Evolutionary conservation across 2,888 invertebrate species (phyloP), one percentile per base, ranked within the genome.

Genomic region (Saturnia pavonia): DNA sequence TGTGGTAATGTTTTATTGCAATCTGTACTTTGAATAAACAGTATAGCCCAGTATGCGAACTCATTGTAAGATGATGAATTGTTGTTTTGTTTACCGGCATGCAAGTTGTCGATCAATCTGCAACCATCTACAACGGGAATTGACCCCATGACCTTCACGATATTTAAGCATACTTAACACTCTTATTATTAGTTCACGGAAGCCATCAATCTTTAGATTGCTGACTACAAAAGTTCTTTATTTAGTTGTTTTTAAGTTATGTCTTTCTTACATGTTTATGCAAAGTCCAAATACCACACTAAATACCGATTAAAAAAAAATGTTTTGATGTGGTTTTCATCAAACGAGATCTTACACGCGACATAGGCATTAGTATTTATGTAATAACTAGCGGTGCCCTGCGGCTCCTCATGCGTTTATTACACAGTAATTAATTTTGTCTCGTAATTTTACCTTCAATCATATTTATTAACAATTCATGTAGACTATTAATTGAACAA

Each of bases 41-140:
- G 19, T 51, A 57, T 25, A 57, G 25, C 25, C 57, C 6, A 14
- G 14, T 12, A 27, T 57, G 14, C 12, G 25, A 14, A 57, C 25
- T 14, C 12, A 57, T 57, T 57, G 11, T 57, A 57, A 9, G n/a
- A 57, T 14, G 57, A 57, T 57, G 57, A 57, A 25, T 57, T 25
- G 57, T 57, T 25, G 12, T 25, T 57, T 57, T 57, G n/a, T 25
- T 57, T 14, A 57, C 25, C 25, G 57, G 22, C 57, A 57, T 57
- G 57, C 57, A 25, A 57, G 14, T 1, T 57, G 25, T 57, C 57
- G 57, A 57, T 57, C 57, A 57, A 27, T 57, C 57, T 57, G 57
- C 57, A 57, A 25, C 54, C 54, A 54, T 19, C 57, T 27, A 57
- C 25, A 57, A 12, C 25, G 8, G 25, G 25, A 57, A 12, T 57